Evolutionary conservation across 2,113 vertebrate species (phyloP).

Genomic region (Ploceus nigricollis): DNA sequence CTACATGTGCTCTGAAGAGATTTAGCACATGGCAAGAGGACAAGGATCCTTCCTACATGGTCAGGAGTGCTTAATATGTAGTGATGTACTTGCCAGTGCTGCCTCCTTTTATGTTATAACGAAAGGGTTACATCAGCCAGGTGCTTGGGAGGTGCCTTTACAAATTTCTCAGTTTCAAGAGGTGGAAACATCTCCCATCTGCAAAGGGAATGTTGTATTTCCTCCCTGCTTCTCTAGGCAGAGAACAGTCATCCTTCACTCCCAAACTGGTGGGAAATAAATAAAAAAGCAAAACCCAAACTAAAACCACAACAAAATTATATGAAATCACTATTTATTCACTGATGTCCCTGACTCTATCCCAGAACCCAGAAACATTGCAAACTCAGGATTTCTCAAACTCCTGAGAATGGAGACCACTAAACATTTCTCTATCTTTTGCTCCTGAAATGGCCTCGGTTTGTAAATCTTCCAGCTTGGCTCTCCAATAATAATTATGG

Average conservation of each 20-base stretch:
- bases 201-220: neutral
- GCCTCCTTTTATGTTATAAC: neutral
- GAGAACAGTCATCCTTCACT: neutral
- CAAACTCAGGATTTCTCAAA: neutral
- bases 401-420: neutral
- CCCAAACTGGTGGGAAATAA: neutral
- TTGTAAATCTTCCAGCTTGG: neutral
- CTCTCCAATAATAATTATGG: neutral
- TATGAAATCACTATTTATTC: neutral
- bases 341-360: neutral
- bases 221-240: neutral
- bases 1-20: neutral
- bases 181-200: neutral
- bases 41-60: neutral
- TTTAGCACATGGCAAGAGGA: neutral
- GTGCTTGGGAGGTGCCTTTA: neutral
- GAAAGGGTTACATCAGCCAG: neutral
- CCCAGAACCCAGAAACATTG: neutral
- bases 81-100: neutral
- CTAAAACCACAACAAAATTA: neutral
- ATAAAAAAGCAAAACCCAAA: neutral
- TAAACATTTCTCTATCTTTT: neutral
- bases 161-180: neutral
- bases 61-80: neutral
- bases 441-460: neutral